phyloP scores from a whole-genome alignment of 2,888 invertebrate species.

The Tetragonisca angustula region DNA sequence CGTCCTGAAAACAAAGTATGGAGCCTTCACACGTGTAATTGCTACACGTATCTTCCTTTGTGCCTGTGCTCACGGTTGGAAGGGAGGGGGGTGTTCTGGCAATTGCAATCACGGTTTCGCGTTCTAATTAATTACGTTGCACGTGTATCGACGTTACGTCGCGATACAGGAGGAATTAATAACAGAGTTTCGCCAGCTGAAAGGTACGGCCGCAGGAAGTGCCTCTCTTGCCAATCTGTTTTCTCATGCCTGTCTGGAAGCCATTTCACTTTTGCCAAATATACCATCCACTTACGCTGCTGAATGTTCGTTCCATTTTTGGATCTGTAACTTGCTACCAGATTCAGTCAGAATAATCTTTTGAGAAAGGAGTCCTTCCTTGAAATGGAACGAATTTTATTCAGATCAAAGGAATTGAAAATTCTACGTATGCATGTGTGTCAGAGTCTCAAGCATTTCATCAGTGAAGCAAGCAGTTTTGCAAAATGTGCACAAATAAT shows the following conservation, averaged over 20 bases:
- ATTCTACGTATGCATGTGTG: too few relatives aligned
- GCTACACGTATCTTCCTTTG: not conserved
- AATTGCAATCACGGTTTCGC: not conserved
- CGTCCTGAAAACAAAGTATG: slow-evolving; percentile 7
- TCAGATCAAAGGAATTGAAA: too few relatives aligned
- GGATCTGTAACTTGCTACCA: not conserved
- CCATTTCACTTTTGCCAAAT: slow-evolving; percentile 24
- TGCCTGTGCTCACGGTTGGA: too few relatives aligned
- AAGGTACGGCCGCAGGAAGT: slow-evolving; percentile 1
- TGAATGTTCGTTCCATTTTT: not conserved
- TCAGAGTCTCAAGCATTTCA: too few relatives aligned
- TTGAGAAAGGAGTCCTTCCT: too few relatives aligned
- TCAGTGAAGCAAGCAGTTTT: too few relatives aligned
- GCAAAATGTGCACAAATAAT: too few relatives aligned
- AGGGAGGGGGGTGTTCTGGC: not conserved
- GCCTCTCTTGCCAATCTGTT: not conserved
- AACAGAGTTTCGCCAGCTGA: slow-evolving; percentile 18
- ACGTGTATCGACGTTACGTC: slow-evolving; percentile 13
- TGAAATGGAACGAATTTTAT: too few relatives aligned
- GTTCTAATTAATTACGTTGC: slow-evolving; percentile 14
- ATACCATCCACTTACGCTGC: not conserved
- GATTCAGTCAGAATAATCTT: not conserved
- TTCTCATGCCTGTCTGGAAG: not conserved
- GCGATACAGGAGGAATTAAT: slow-evolving; percentile 20
- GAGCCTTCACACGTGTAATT: slow-evolving; percentile 12